A percentile compares a stretch with the other conserved stretches of the same genome.
Conservation (phyloP, 2,113 vertebrate genomes). For the Capreolus pygargus region DNA sequence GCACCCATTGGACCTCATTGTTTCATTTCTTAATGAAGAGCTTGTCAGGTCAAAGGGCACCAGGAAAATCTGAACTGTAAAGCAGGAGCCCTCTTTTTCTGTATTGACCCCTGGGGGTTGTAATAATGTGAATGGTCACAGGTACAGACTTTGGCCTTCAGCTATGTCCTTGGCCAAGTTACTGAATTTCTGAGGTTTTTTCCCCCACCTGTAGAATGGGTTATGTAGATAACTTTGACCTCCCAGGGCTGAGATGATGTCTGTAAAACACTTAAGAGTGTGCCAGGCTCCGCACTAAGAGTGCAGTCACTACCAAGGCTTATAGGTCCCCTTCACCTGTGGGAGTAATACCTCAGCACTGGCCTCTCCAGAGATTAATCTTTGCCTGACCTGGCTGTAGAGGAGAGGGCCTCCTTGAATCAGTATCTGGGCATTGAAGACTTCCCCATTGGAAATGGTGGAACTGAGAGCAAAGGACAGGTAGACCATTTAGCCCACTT, state of each 20-base stretch:
- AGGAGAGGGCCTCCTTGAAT: not conserved
- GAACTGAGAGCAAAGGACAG: not conserved
- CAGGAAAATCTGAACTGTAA: not conserved
- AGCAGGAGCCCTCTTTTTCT: not conserved
- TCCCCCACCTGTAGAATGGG: not conserved
- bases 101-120: not conserved
- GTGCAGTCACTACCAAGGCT: not conserved
- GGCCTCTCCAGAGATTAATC: not conserved
- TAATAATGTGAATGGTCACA: not conserved
- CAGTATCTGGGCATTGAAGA: not conserved
- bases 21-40: not conserved
- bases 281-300: not conserved
- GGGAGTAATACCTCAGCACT: not conserved
- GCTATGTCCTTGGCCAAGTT: not conserved
- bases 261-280: not conserved
- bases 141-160: not conserved
- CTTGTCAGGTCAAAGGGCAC: not conserved
- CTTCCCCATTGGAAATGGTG: not conserved
- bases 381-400: not conserved
- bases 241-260: not conserved
- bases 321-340: not conserved
- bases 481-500: not conserved
- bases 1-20: not conserved
- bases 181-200: not conserved
- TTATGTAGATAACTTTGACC: not conserved